Percentiles rank a stretch among this genome's conserved stretches.
Evolutionary conservation across 2,888 invertebrate genomes (phyloP).

Genomic region (Thyatira batis): DNA sequence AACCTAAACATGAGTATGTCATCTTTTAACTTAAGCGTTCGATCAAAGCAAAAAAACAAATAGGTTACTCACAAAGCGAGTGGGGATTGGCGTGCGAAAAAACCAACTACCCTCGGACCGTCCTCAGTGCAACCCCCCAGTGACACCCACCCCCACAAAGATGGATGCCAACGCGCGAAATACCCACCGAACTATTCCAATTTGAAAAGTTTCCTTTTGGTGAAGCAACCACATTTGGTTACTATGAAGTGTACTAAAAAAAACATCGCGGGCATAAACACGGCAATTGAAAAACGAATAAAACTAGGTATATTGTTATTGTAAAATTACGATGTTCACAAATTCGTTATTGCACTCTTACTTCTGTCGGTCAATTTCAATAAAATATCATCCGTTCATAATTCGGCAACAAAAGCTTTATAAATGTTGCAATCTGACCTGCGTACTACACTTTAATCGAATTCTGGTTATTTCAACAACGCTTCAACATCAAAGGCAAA

Average conservation of each 20-base stretch:
- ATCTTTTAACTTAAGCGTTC: conserved; percentile 17
- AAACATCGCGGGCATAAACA: conserved; percentile 30
- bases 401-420: too few relatives aligned
- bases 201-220: conserved; percentile 73
- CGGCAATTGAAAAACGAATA: too few relatives aligned
- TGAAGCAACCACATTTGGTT: conserved; percentile 59
- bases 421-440: neutral
- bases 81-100: conserved; percentile 60
- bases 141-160: conserved; percentile 58
- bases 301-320: too few relatives aligned
- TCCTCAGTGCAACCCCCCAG: conserved; percentile 28
- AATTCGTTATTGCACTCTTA: neutral
- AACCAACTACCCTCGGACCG: conserved; percentile 46
- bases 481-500: neutral
- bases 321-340: too few relatives aligned
- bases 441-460: neutral
- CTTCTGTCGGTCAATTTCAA: too few relatives aligned
- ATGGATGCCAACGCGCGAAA: conserved; percentile 69
- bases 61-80: conserved; percentile 58
- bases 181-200: conserved; percentile 76
- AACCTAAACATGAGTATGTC: too few relatives aligned
- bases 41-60: conserved; percentile 52
- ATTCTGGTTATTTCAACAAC: neutral
- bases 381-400: too few relatives aligned
- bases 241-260: conserved; percentile 58